Percentiles rank a stretch among this genome's conserved stretches.
Evolutionary conservation across 2,113 vertebrate species (phyloP).

Genomic region (Bubo bubo): DNA sequence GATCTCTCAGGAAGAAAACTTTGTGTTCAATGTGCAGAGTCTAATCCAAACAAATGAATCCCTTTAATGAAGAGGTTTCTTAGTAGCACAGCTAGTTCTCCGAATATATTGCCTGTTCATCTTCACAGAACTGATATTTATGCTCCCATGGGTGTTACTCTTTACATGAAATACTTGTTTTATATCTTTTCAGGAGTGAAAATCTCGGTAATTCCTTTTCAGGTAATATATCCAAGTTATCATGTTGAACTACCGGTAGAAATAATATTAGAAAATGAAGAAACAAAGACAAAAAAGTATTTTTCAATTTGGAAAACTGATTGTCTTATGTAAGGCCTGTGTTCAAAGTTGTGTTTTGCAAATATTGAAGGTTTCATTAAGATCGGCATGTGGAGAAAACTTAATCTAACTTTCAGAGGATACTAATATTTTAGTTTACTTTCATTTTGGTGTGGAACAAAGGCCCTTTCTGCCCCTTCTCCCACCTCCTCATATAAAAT

Average conservation of each 20-base stretch:
- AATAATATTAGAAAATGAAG: neutral
- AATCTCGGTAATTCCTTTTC: neutral
- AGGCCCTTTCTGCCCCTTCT: neutral
- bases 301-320: neutral
- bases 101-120: neutral
- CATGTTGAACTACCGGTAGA: neutral
- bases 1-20: constrained; percentile 32
- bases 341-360: neutral
- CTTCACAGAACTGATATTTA: constrained; percentile 12
- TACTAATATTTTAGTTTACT: neutral
- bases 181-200: neutral
- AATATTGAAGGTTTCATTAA: neutral
- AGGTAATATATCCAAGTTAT: neutral
- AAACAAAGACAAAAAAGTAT: neutral
- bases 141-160: neutral
- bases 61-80: constrained; percentile 37
- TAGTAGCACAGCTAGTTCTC: neutral
- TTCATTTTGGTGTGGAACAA: neutral
- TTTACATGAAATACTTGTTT: neutral
- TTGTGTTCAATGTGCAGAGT: neutral
- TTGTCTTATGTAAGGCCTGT: neutral
- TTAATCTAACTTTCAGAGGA: neutral
- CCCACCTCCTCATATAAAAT: neutral
- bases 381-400: neutral
- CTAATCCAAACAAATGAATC: constrained; percentile 45